Percentiles rank a stretch among this genome's conserved stretches.
Conservation (phyloP, 2,888 invertebrate genomes). For the Hermaeophaga mercurialis region DNA sequence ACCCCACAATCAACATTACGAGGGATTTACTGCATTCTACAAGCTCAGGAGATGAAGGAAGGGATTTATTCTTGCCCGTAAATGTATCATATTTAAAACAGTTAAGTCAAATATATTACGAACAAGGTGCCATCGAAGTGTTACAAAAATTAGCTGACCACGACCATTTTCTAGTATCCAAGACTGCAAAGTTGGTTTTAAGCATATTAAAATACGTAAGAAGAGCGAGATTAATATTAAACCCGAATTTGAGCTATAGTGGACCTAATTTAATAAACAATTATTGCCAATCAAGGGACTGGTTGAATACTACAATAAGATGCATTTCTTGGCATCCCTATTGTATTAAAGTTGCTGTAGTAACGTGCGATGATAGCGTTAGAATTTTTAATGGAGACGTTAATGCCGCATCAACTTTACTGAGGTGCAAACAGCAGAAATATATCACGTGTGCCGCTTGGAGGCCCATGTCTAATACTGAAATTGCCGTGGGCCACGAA, state of each 20-base stretch:
- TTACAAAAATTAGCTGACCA: slow-evolving; percentile 65
- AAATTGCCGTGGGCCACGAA: slow-evolving; percentile 88
- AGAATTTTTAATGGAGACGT: slow-evolving; percentile 71
- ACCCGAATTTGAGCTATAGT: slow-evolving; percentile 63
- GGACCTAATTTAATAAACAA: slow-evolving; percentile 56
- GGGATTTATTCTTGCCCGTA: slow-evolving; percentile 66
- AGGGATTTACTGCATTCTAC: slow-evolving; percentile 65
- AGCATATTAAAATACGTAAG: slow-evolving; percentile 62
- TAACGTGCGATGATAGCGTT: slow-evolving; percentile 83
- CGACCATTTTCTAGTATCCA: slow-evolving; percentile 50
- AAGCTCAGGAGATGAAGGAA: slow-evolving; percentile 61
- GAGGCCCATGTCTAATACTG: slow-evolving; percentile 81
- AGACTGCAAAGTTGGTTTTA: slow-evolving; percentile 62
- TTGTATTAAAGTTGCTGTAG: slow-evolving; percentile 83
- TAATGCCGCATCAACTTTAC: slow-evolving; percentile 65
- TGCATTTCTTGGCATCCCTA: slow-evolving; percentile 89
- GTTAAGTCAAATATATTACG: slow-evolving; percentile 75
- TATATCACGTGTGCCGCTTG: slow-evolving; percentile 83
- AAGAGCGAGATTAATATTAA: slow-evolving; percentile 62
- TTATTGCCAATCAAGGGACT: slow-evolving; percentile 63
- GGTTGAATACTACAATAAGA: slow-evolving; percentile 69
- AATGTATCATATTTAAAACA: slow-evolving; percentile 76
- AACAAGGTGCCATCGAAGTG: slow-evolving; percentile 74
- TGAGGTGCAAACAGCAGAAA: slow-evolving; percentile 73
- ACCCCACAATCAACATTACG: slow-evolving; percentile 74